Base-by-base conservation (phyloP, 1,140 invertebrate genomes). In the Leucophenga varia region DNA sequence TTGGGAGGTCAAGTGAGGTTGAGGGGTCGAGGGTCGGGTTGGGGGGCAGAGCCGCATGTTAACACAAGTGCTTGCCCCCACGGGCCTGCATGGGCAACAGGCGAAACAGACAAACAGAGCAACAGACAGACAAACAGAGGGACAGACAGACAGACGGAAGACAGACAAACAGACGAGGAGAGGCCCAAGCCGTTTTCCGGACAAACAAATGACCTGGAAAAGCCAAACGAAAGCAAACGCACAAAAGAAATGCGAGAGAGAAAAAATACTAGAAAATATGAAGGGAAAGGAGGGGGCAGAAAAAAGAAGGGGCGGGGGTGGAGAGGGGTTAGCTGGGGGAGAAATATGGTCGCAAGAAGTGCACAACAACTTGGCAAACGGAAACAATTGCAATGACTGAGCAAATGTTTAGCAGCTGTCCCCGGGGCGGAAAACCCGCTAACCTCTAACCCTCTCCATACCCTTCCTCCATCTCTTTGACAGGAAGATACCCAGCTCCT, bases 391-490 rank as follows among this genome's bases (percentile, higher is more conserved):
- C 60, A 64, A 59, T 54, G 60, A 51, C 60, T 60, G 57, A 51
- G 60, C 60, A 64, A 64, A 64, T 64, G 60, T 59, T 64, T 59
- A 64, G 60, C 60, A 64, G 48, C 60, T 64, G 60, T 52, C 60
- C 45, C 25, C 25, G 38, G 47, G 56, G 43, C 28, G 30, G 13
- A 9, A 13, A 30, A 37, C 28, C 43, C 34, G 38, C 18, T 21
- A 28, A 44, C 22, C 18, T 25, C 21, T 47, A 10, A 3, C 35
- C 18, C 9, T 8, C n/a, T n/a, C n/a, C n/a, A n/a, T n/a, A n/a
- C n/a, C n/a, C n/a, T n/a, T n/a, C n/a, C n/a, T n/a, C n/a, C n/a
- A n/a, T n/a, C n/a, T n/a, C n/a, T n/a, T n/a, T n/a, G n/a, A n/a
- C n/a, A n/a, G n/a, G n/a, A n/a, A 16, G 39, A 12, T 18, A 10